Base-by-base conservation (phyloP, 2,888 invertebrate genomes). In the Volucella zonaria region DNA sequence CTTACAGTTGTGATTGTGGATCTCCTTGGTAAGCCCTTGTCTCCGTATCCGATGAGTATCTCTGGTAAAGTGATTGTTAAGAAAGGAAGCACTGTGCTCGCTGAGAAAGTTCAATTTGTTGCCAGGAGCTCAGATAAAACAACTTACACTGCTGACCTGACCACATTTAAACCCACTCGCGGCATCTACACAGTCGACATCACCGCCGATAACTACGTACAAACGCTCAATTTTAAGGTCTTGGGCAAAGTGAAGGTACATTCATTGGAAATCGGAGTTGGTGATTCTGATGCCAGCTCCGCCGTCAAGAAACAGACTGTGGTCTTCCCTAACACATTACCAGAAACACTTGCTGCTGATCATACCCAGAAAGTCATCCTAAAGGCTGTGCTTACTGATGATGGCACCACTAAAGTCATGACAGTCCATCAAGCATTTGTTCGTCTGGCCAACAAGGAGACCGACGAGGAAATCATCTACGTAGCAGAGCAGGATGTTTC, bases 251-350 rank as follows among this genome's bases (percentile, higher is more conserved):
- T 97, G 0, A 94, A 94, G 83, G 94, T 98, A 0, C 95, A 95
- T 87, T 94, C 94, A 73, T 93, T 97, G 61, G 98, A 98, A 91
- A 93, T 99, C 61, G 97, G 97, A 4, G 94, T 98, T 18, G 96
- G 95, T 2, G 98, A 99, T 91, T 95, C 96, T 6, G 98, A 99
- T 91, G 97, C 98, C 85, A 95, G 96, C 2, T 95, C 96, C 31
- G 95, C 96, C 74, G 95, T 97, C 0, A 96, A 96, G 90, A 92
- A 97, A 74, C 94, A 92, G 82, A 96, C 96, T 86, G 93, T 98
- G 6, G 91, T 93, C 0, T 95, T 95, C 90, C 97, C 97, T 1
- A 94, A 94, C 82, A 96, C 96, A 90, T 91, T 97, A 42, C 89
- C 93, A 0, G 94, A 94, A 56, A 92, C 93, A 10, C 92, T 98